Evolutionary conservation across 2,113 vertebrate species (phyloP), one percentile per base, ranked within the genome.

Genomic region (Epinephelus fuscoguttatus): DNA sequence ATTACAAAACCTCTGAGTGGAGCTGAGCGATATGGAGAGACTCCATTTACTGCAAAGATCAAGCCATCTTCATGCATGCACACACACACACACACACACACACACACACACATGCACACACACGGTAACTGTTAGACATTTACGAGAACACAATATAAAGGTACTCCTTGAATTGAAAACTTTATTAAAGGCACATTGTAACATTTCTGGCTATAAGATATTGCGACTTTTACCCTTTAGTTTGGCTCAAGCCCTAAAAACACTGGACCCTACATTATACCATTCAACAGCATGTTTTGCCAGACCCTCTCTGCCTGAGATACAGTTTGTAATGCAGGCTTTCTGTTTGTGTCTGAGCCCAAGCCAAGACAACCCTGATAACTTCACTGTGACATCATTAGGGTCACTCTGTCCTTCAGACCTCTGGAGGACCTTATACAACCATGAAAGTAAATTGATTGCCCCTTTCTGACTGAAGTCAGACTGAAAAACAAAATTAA

Each of bases 1-100:
- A 99, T 96, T 70, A 97, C 95, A 94, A 99, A 99, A 68, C 97
- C 98, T 94, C 93, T 95, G 7, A 97, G 80, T 4, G 96, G 94
- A 86, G 93, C 87, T 10, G 84, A 86, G 49, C 82, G 91, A 92
- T 94, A 94, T 50, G 89, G 89, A 73, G 96, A 94, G 70, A 95
- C 95, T 63, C 98, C 98, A 88, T 99, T 99, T 60, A 99, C 96
- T 2, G 96, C 97, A 71, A 97, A 98, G 79, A 99, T 96, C 76
- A 97, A 88, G 70, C 97, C 98, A 91, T 94, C 97, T 98, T 83
- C 85, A 94, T 6, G 17, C 85, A 94, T 6, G 17, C 27, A 37
- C 33, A 37, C 33, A 37, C 33, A 37, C 33, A 37, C 1, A 37
- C 33, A 37, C 6, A 37, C 33, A 37, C 33, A 37, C 33, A 37